phyloP scores from a whole-genome alignment of 2,888 invertebrate genomes.

The Dicyrtoma fusca region DNA sequence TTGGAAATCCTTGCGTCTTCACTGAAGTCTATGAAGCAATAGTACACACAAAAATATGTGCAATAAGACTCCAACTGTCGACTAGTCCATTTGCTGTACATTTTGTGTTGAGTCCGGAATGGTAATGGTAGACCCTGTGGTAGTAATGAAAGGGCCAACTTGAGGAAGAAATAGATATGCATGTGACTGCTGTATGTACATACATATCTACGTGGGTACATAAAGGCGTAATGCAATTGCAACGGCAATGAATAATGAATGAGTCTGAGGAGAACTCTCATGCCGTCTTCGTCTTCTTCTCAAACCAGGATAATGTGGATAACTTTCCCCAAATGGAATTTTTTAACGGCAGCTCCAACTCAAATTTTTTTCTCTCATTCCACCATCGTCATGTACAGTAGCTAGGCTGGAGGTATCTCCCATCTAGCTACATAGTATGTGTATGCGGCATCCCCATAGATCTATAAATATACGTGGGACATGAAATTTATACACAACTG shows the following conservation, averaged over 20 bases:
- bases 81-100: too few species aligned
- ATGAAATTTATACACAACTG: too few species aligned
- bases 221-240: slow-evolving; percentile 41
- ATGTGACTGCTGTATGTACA: too few species aligned
- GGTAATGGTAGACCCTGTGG: neutral
- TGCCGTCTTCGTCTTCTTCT: slow-evolving; percentile 13
- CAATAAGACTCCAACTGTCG: too few species aligned
- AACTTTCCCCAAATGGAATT: slow-evolving; percentile 41
- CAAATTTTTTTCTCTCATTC: neutral
- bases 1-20: neutral
- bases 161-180: neutral
- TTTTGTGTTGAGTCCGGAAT: neutral
- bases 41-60: too few species aligned
- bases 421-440: too few species aligned
- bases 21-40: neutral
- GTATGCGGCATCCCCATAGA: too few species aligned
- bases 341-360: slow-evolving; percentile 31
- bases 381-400: neutral
- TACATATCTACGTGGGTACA: too few species aligned
- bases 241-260: slow-evolving; percentile 42
- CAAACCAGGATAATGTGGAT: slow-evolving; percentile 38
- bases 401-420: too few species aligned
- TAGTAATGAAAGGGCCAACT: neutral
- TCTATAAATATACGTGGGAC: too few species aligned
- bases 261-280: slow-evolving; percentile 28